Conservation (phyloP, 2,888 invertebrate species). For the Drosophila helvetica region DNA sequence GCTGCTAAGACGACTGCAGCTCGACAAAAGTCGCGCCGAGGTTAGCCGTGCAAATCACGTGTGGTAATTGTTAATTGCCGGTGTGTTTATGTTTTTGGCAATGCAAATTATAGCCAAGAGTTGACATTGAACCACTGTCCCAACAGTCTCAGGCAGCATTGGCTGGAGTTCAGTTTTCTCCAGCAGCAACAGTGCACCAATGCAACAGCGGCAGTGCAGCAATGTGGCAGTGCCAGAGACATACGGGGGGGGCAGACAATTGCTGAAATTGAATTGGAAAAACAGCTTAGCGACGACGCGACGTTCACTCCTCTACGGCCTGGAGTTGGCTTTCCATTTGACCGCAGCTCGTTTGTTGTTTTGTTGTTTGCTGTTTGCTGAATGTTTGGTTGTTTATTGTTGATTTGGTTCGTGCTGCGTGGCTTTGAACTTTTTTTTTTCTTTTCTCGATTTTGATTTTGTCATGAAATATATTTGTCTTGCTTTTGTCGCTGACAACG, state of each 20-base stretch:
- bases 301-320: constrained; percentile 35
- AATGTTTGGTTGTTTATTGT: constrained; percentile 39
- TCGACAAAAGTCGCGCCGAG: constrained; percentile 44
- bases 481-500: constrained; percentile 45
- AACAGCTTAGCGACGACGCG: constrained; percentile 44
- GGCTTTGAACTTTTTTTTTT: constrained; percentile 63
- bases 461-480: constrained; percentile 47
- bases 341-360: constrained; percentile 61
- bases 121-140: constrained; percentile 46
- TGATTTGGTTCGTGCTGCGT: constrained; percentile 48
- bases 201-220: no score
- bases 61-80: constrained; percentile 58
- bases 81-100: constrained; percentile 48
- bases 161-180: background rate
- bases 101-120: constrained; percentile 33
- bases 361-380: constrained; percentile 3
- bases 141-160: background rate
- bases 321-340: constrained; percentile 73
- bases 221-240: background rate
- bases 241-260: constrained; percentile 42
- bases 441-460: constrained; percentile 22
- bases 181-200: background rate
- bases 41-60: constrained; percentile 67
- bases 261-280: constrained; percentile 62
- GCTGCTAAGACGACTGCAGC: constrained; percentile 31